Evolutionary conservation across 2,113 vertebrate genomes (phyloP), one percentile per base, ranked within the genome.

Genomic region (Caranx melampygus): DNA sequence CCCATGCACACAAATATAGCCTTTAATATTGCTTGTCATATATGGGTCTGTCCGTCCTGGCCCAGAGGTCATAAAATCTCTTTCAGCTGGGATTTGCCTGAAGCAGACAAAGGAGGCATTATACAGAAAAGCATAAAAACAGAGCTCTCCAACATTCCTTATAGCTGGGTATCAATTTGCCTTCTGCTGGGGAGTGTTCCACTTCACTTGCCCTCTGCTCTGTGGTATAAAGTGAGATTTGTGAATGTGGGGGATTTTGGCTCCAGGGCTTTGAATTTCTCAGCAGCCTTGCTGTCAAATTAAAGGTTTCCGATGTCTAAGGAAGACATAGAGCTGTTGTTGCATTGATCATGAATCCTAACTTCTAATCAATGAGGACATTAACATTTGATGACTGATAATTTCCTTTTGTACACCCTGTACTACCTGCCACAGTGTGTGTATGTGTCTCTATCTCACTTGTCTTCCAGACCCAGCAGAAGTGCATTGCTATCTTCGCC

Each of bases 401-500:
- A 52, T 80, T 78, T 74, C 75, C 33, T 69, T 74, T 54, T 60
- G 37, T 67, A 44, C 34, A 51, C 44, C 18, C 16, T 44, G 52
- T 75, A 82, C 21, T 16, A 80, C 49, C 35, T 65, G 61, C 21
- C 21, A 33, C 37, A 52, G 20, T 70, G 31, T 40, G 33, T 70
- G 35, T 58, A 9, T 65, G 18, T 73, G 68, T 78, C 12, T 80
- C 18, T 54, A 13, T 71, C 14, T 57, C 14, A 37, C 15, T 82
- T n/a, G 0, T 52, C 45, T 65, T 76, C 51, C 94, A 99, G 98
- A 98, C 96, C 63, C 97, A 98, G 93, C 98, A 98, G 95, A 98
- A 97, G 94, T 98, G 97, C 91, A 96, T 98, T 31, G 97, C 97
- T 91, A 92, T 97, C 93, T 97, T 99, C 80, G 98, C 98, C 40